Conservation (phyloP, 1,140 invertebrate genomes). For the Andricus grossulariae region DNA sequence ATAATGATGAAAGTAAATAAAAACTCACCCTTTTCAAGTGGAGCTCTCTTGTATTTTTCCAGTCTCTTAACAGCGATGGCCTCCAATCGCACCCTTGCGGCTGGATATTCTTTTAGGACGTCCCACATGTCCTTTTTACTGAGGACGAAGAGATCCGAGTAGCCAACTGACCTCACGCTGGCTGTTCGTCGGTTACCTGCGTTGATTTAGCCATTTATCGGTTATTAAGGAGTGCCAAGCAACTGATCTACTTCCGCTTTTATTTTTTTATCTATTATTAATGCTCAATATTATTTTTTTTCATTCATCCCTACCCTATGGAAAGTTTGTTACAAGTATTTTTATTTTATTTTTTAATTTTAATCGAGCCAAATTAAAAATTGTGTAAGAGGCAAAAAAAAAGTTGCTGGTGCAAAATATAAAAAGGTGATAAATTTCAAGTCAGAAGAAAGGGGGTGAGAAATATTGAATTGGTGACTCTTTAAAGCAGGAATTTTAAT, state of each 20-base stretch:
- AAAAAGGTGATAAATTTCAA: background rate
- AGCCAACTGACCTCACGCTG: conserved; percentile 97
- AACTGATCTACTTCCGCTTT: conserved; percentile 17
- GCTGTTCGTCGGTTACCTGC: conserved; percentile 97
- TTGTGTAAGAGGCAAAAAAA: background rate
- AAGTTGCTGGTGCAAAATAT: background rate
- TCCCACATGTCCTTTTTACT: conserved; percentile 99
- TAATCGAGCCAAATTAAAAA: background rate
- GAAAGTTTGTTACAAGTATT: background rate
- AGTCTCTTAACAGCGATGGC: conserved; percentile 97
- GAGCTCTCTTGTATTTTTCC: conserved; percentile 96
- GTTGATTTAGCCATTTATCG: conserved; percentile 75
- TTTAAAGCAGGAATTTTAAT: background rate
- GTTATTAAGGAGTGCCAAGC: conserved; percentile 69
- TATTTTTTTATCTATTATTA: background rate
- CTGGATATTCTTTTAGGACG: conserved; percentile 98
- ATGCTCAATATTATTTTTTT: background rate
- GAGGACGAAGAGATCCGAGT: conserved; percentile 98
- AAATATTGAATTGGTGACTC: background rate
- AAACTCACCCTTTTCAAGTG: conserved; percentile 89
- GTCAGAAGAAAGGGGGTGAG: background rate
- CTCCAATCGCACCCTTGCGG: conserved; percentile 95
- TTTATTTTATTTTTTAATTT: conserved; percentile 4
- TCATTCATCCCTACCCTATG: background rate
- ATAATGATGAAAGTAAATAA: conserved; percentile 36